A percentile compares a stretch with the other conserved stretches of the same genome.
Conservation (phyloP, 1,140 invertebrate genomes). For the Helicorthomorpha holstii region DNA sequence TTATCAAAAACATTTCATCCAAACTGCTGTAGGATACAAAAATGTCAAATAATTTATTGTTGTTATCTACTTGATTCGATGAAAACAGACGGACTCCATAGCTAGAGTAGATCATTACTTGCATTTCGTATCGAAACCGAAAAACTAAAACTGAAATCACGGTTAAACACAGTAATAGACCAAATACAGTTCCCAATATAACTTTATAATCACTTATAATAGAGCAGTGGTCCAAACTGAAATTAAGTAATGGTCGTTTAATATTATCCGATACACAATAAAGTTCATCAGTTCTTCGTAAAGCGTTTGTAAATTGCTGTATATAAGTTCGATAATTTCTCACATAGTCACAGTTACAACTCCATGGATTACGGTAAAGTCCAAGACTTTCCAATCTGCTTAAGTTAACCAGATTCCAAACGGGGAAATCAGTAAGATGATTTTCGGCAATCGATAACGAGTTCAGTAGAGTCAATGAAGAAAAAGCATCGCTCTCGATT, state of each 20-base stretch:
- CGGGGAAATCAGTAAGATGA: no score
- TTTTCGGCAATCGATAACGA: no score
- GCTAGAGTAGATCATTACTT: not conserved
- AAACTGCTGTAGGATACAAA: conserved; percentile 84
- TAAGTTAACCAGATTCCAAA: no score
- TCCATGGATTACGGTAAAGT: not conserved
- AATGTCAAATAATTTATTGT: conserved; percentile 75
- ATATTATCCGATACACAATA: not conserved
- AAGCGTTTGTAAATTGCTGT: not conserved
- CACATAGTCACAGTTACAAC: not conserved
- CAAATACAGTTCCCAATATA: not conserved
- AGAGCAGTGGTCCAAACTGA: not conserved
- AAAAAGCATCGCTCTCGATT: no score
- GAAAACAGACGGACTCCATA: not conserved
- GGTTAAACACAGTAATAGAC: not conserved
- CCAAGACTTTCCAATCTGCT: no score
- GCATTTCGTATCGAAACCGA: not conserved
- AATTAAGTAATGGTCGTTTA: not conserved
- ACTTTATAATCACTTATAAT: not conserved
- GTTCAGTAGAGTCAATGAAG: no score
- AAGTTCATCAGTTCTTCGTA: not conserved
- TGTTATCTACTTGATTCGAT: conserved; percentile 27
- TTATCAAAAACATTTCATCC: conserved; percentile 74
- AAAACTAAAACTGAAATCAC: not conserved
- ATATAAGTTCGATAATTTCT: not conserved